Base-by-base conservation (phyloP, 2,113 vertebrate genomes). In the Brachirus orientalis region DNA sequence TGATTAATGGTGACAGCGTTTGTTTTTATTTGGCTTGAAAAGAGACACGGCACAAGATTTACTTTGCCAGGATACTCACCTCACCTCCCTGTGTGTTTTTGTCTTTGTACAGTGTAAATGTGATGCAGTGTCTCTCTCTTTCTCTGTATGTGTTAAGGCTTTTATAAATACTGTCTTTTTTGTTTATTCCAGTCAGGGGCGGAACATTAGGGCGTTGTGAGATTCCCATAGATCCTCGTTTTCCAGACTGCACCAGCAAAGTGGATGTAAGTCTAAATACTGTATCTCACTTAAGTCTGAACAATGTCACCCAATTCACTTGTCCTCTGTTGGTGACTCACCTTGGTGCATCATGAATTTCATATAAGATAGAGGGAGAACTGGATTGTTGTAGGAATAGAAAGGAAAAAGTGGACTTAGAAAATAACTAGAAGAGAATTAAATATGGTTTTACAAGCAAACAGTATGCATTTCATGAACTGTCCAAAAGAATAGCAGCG, bases 211-310 rank as follows among this genome's bases (percentile, higher is more conserved):
- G 96, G 82, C 95, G 96, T 76, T 99, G 97, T 5, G 97, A 98
- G 80, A 92, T 94, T 20, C 96, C 96, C 68, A 95, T 94, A 82
- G 95, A 99, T 77, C 95, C 95, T 46, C 94, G 89, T 68, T 98
- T 94, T 82, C 96, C 97, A 2, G 95, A 99, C 90, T 99, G 97
- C 16, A 85, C 94, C 35, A 94, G 94, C 76, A 99, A 98, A 90
- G 94, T 99, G 81, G 96, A 98, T 93, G 97, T 98, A 91, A 96
- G 96, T 94, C 45, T 65, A 53, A 10, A 50, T n/a, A n/a, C n/a
- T n/a, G n/a, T 54, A 38, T 72, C 64, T 65, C 44, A 52, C 44
- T 73, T 41, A 20, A 41, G 28, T 54, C 46, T 38, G 45, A 41
- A 75, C 40, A 12, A 10, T 51, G 74, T 57, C 28, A 35, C 53